These are phyloP conservation scores for Rachycentron canadum DNA, from an alignment of 2,797 vertebrate genomes.

Conservation along the genomic window DNA sequence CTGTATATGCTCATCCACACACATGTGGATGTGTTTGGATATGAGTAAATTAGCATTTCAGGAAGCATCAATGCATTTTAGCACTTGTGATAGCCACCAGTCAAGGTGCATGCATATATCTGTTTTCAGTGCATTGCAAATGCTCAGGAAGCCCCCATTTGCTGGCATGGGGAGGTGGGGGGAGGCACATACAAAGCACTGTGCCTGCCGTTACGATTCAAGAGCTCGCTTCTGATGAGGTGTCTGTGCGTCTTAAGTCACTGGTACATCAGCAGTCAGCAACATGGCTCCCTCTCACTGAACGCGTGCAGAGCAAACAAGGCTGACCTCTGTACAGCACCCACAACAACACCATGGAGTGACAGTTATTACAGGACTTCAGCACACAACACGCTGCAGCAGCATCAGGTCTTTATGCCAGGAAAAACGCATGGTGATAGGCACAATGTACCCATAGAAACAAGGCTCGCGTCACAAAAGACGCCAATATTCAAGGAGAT, in stretches of 20 bases:
- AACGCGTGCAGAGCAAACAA: constrained; percentile 75
- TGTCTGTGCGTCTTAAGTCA: constrained; percentile 71
- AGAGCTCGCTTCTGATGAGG: constrained; percentile 67
- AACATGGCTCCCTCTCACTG: constrained; percentile 68
- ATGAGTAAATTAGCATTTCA: constrained; percentile 5
- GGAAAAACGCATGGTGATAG: not conserved
- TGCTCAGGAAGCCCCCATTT: not conserved
- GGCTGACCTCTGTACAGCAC: constrained; percentile 72
- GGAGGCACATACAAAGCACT: constrained; percentile 12
- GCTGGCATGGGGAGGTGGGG: not conserved
- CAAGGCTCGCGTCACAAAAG: not conserved
- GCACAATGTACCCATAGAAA: not conserved
- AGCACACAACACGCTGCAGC: constrained; percentile 37
- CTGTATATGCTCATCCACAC: not conserved
- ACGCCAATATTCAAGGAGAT: not conserved
- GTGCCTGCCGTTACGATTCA: constrained; percentile 58
- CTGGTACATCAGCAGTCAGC: constrained; percentile 72
- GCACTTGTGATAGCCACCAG: not conserved
- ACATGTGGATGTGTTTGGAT: not conserved
- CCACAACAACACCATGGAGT: constrained; percentile 48
- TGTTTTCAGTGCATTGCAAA: constrained; percentile 3
- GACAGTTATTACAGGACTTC: constrained; percentile 66
- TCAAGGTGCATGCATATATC: not conserved
- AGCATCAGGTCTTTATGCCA: not conserved
- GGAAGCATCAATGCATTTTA: constrained; percentile 1